These are phyloP conservation scores for Hippasteria phrygiana DNA, from an alignment of 53 echinoderm and acorn worm genomes.

Conservation along the genomic window DNA sequence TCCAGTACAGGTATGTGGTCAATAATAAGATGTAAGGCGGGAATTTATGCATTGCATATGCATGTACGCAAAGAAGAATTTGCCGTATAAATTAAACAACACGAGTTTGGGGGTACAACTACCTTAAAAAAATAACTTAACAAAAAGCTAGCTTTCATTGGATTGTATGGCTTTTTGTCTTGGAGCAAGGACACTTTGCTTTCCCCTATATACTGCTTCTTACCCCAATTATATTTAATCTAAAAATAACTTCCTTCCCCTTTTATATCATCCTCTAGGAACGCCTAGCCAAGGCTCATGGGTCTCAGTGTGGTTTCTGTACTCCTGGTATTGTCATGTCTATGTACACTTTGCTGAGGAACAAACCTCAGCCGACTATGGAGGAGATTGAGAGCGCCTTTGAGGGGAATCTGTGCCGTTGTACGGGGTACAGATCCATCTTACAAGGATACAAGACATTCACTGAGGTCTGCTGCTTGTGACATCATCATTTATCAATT, in stretches of 20 bases:
- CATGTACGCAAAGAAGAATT: not conserved
- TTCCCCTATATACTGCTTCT: too few relatives aligned
- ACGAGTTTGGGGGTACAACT: too few relatives aligned
- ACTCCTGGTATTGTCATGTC: slow-evolving; percentile 97
- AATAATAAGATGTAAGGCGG: not conserved
- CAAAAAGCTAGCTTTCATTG: too few relatives aligned
- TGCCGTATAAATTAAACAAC: too few relatives aligned
- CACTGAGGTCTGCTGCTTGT: slow-evolving; percentile 60
- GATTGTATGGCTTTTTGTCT: too few relatives aligned
- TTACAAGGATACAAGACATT: slow-evolving; percentile 88
- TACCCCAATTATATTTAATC: too few relatives aligned
- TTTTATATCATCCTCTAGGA: slow-evolving; percentile 58
- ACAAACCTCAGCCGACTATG: slow-evolving; percentile 79
- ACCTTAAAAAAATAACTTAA: too few relatives aligned
- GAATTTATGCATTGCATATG: too few relatives aligned
- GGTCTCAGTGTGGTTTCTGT: slow-evolving; percentile 94
- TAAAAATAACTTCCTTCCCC: not conserved
- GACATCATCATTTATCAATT: not conserved
- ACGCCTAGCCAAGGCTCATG: slow-evolving; percentile 89
- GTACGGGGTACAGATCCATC: slow-evolving; percentile 87
- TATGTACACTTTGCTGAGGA: slow-evolving; percentile 87
- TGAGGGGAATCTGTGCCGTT: slow-evolving; percentile 87
- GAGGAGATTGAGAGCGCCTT: slow-evolving; percentile 80
- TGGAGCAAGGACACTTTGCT: too few relatives aligned
- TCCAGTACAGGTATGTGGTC: slow-evolving; percentile 39